Evolutionary conservation across 2,113 vertebrate genomes (phyloP), one percentile per base, ranked within the genome.

Genomic region (Leuciscus idus): DNA sequence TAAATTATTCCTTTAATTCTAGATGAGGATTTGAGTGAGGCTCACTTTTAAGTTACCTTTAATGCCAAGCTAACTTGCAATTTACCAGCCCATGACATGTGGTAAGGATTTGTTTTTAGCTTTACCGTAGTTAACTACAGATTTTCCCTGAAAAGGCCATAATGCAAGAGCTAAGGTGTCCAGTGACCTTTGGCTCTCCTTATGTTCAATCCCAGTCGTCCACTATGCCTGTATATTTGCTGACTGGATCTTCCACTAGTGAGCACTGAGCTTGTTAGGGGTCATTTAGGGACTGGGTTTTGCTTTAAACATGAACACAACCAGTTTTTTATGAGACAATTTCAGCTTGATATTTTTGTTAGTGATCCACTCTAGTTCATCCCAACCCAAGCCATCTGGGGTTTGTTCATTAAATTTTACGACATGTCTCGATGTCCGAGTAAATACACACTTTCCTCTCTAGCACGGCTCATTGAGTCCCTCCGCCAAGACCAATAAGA

Each of bases 401-500:
- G 84, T 85, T 84, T 83, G 62, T 89, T 89, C 77, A 86, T 90
- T 88, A 87, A 87, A 87, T 86, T 83, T 83, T 84, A 85, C 46
- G 78, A 86, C 87, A 89, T 85, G 85, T 91, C 90, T 86, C 88
- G 57, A 61, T 61, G 70, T 85, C 85, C 61, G 87, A 87, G 91
- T 89, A 86, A 92, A 88, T 78, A 84, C 30, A 76, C 30, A 50
- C 72, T 87, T 30, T 43, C 55, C 74, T 84, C 73, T 86, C 85
- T 64, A 81, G 13, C 84, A 89, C 81, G 86, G 87, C 39, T 84
- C 83, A 85, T 81, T 78, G 76, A 84, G 77, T 78, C 87, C 50
- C 59, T 48, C 61, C 74, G 84, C 86, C 57, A 88, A 86, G 83
- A 84, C 83, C 55, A 52, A 76, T 64, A 84, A 36, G 77, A 62